Percentiles rank a stretch among this genome's conserved stretches.
phyloP scores from a whole-genome alignment of 2,888 invertebrate genomes.

The Achlya flavicornis region DNA sequence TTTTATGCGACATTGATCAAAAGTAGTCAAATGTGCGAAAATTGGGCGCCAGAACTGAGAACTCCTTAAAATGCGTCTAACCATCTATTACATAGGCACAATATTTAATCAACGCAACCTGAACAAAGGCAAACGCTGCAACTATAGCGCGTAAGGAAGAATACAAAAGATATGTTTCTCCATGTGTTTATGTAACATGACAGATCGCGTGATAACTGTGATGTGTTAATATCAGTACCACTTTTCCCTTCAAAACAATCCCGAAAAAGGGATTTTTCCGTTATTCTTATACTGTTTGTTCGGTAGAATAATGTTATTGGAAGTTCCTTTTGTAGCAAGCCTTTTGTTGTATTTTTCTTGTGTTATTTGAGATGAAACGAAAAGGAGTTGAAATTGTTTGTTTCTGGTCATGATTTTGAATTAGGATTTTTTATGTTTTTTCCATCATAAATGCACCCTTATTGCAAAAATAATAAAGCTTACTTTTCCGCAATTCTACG shows the following conservation, averaged over 20 bases:
- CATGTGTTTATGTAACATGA: conserved; percentile 31
- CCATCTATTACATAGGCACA: not conserved
- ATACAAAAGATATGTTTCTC: conserved; percentile 18
- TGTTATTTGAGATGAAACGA: not conserved
- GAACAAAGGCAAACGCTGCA: conserved; percentile 3
- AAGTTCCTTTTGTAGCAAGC: not conserved
- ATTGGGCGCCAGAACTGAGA: too few relatives aligned
- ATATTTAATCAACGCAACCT: not conserved
- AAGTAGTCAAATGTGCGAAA: too few relatives aligned
- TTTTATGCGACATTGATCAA: too few relatives aligned
- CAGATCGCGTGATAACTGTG: conserved; percentile 43
- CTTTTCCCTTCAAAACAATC: conserved; percentile 36
- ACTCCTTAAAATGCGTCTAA: not conserved
- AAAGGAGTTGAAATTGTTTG: not conserved
- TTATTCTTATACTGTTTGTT: not conserved
- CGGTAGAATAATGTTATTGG: conserved; percentile 12
- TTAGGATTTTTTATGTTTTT: too few relatives aligned
- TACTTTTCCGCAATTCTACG: not conserved
- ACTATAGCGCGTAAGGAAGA: conserved; percentile 10
- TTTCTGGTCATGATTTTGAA: not conserved
- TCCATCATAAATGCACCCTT: not conserved
- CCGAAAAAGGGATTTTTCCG: conserved; percentile 1
- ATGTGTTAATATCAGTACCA: conserved; percentile 44
- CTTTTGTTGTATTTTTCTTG: conserved; percentile 7
- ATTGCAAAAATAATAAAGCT: not conserved